Conservation (phyloP, 2,797 vertebrate species). For the Mionectes olivaceus region DNA sequence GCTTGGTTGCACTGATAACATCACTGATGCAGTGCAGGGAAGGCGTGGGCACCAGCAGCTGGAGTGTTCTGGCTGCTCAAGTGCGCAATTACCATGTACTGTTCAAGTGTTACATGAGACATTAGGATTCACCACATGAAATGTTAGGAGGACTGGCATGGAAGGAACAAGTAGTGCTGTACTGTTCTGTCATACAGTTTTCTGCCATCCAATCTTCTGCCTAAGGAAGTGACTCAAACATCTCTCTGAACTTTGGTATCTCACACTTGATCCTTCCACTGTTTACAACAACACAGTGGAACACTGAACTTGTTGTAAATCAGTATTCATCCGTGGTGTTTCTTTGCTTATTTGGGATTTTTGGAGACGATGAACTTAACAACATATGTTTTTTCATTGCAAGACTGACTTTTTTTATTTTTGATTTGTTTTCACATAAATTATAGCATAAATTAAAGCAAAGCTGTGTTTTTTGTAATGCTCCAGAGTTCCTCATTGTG, state of each 20-base stretch:
- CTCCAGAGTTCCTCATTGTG: not conserved
- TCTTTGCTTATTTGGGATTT: not conserved
- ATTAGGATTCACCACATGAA: not conserved
- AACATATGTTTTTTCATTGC: not conserved
- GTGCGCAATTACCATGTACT: not conserved
- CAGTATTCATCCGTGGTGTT: fast-evolving
- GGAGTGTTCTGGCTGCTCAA: not conserved
- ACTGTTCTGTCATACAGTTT: not conserved
- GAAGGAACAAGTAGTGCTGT: not conserved
- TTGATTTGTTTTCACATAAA: not conserved
- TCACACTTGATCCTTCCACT: not conserved
- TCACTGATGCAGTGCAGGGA: not conserved
- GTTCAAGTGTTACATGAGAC: not conserved
- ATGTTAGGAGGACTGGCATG: not conserved
- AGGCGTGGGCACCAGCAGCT: not conserved
- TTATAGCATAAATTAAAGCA: not conserved
- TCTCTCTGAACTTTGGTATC: not conserved
- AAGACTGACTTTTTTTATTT: not conserved
- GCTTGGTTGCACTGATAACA: not conserved
- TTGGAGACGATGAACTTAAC: not conserved
- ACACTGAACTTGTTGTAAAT: not conserved
- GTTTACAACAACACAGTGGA: not conserved
- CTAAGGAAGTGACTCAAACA: not conserved
- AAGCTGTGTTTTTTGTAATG: not conserved
- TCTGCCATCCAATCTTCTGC: not conserved